Evolutionary conservation across 2,888 invertebrate species (phyloP).

Genomic region (Drosophila helvetica): DNA sequence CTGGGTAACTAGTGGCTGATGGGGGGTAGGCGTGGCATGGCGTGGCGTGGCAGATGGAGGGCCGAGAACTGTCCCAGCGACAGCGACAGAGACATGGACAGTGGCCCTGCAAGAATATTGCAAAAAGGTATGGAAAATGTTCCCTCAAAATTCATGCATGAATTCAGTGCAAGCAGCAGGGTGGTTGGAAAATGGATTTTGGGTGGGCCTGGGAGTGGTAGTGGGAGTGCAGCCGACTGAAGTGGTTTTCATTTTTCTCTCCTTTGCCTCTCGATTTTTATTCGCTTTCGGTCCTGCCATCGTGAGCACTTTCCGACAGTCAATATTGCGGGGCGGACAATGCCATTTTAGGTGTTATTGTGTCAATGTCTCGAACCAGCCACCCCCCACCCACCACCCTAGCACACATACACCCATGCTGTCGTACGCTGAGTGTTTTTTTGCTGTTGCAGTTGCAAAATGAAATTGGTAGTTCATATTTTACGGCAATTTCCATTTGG

Average conservation of each 20-base stretch:
- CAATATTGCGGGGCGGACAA: conserved; percentile 75
- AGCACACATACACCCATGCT: conserved; percentile 2
- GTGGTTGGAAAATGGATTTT: conserved; percentile 44
- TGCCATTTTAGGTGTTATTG: conserved; percentile 79
- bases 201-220: conserved; percentile 6
- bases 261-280: conserved; percentile 6
- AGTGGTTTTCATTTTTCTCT: conserved; percentile 40
- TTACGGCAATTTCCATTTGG: conserved; percentile 78
- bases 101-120: conserved; percentile 64
- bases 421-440: conserved; percentile 25
- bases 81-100: background rate
- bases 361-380: conserved; percentile 69
- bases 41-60: background rate
- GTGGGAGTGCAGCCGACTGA: conserved; percentile 15
- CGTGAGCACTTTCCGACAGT: conserved; percentile 78
- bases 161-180: conserved; percentile 57
- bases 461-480: conserved; percentile 78
- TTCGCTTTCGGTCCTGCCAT: conserved; percentile 54
- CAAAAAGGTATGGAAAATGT: conserved; percentile 74
- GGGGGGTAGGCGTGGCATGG: background rate
- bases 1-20: conserved; percentile 27
- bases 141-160: conserved; percentile 77
- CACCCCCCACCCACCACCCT: conserved; percentile 21
- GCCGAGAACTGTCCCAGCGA: too few relatives aligned
- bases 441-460: conserved; percentile 61